Conservation (phyloP, 2,888 invertebrate genomes). For the Bugula neritina region DNA sequence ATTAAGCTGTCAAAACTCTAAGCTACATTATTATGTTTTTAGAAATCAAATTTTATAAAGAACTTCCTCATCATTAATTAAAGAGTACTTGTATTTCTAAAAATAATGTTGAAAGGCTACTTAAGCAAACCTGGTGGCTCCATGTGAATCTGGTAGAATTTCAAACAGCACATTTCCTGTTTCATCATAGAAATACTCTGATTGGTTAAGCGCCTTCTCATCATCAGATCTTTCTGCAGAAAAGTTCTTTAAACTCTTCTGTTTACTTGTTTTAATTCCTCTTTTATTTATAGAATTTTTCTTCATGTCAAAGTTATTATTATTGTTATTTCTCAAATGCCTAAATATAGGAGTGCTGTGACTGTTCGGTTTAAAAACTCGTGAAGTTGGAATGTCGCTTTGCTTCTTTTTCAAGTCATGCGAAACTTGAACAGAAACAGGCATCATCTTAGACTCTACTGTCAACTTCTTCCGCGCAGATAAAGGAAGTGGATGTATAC, state of each 20-base stretch:
- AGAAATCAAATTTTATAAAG: no score
- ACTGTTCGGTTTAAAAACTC: not conserved
- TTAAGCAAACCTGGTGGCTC: no score
- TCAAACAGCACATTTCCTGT: conserved; percentile 16
- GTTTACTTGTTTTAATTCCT: not conserved
- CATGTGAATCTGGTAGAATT: conserved; percentile 9
- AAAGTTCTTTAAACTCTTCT: not conserved
- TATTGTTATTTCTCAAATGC: not conserved
- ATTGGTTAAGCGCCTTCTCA: not conserved
- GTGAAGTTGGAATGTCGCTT: not conserved
- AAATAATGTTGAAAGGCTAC: no score
- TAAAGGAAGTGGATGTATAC: not conserved
- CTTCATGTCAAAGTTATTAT: no score
- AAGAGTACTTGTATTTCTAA: no score
- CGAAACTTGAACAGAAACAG: not conserved
- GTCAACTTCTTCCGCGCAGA: not conserved
- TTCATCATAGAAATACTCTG: conserved; percentile 1
- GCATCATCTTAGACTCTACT: not conserved
- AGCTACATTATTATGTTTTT: no score
- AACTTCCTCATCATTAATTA: no score
- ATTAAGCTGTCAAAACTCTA: no score
- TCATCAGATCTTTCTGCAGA: not conserved
- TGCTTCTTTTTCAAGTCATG: not conserved
- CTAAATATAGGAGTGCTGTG: not conserved
- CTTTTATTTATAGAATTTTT: not conserved